These are phyloP conservation scores for Zeuzera pyrina DNA, from an alignment of 2,888 invertebrate species.

Conservation along the genomic window DNA sequence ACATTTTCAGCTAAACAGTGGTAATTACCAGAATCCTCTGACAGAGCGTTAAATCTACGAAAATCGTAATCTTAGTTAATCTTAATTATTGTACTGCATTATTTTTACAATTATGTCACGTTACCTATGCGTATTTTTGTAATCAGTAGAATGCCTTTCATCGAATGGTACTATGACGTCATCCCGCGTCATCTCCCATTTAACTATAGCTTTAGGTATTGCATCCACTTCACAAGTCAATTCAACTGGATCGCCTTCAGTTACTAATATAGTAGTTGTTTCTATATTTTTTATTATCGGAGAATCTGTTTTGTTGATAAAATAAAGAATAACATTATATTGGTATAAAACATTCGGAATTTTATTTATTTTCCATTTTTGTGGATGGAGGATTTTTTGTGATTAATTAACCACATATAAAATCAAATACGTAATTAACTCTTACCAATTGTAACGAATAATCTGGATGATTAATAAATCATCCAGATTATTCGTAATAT, in stretches of 20 bases:
- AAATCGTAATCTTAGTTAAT: too few species aligned
- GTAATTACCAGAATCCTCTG: conserved; percentile 45
- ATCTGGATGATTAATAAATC: too few species aligned
- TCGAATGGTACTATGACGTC: conserved; percentile 30
- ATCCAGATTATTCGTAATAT: too few species aligned
- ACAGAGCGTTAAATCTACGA: conserved; percentile 37
- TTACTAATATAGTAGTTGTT: conserved; percentile 21
- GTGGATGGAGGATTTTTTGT: too few species aligned
- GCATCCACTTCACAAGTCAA: conserved; percentile 44
- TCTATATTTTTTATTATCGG: conserved; percentile 34
- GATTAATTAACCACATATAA: too few species aligned
- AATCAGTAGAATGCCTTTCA: conserved; percentile 31
- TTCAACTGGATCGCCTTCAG: conserved; percentile 29
- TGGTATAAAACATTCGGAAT: not conserved
- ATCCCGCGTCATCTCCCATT: conserved; percentile 41
- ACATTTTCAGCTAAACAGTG: conserved; percentile 48
- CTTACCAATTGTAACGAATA: too few species aligned
- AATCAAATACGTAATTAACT: too few species aligned
- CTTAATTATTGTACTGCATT: too few species aligned
- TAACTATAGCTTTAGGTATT: conserved; percentile 34
- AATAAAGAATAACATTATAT: not conserved
- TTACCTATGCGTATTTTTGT: conserved; percentile 34
- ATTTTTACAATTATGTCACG: too few species aligned
- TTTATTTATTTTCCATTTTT: too few species aligned
- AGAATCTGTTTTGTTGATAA: conserved; percentile 33